phyloP scores from a whole-genome alignment of 2,113 vertebrate genomes.

The Halichoerus grypus region DNA sequence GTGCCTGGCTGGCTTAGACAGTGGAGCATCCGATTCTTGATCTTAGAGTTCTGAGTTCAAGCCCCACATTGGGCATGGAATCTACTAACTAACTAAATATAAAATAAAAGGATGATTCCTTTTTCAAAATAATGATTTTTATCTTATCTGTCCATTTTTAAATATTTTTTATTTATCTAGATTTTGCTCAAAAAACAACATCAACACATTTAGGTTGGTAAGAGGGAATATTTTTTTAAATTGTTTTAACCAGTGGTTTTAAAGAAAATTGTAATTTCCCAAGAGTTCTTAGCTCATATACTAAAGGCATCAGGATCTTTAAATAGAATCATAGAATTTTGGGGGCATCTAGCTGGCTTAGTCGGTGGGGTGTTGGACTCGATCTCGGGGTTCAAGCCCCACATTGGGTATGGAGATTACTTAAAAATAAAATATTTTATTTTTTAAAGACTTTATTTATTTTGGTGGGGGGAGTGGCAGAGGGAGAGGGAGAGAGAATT shows the following conservation, averaged over 20 bases:
- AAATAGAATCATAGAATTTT: neutral
- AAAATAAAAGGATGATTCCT: neutral
- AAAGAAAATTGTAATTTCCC: neutral
- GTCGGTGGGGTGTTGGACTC: neutral
- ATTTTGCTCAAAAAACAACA: neutral
- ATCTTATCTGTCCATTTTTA: neutral
- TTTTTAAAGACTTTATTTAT: neutral
- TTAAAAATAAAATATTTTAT: neutral
- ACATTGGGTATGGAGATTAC: neutral
- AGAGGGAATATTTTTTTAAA: neutral
- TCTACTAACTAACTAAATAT: neutral
- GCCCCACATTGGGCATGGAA: neutral
- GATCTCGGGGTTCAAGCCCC: neutral
- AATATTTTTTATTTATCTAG: neutral
- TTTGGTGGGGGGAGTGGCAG: neutral
- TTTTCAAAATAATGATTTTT: neutral
- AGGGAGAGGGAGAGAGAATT: neutral
- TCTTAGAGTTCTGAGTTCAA: neutral
- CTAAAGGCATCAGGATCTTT: neutral
- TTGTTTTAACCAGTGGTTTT: neutral
- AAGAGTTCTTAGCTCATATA: neutral
- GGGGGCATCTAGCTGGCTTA: neutral
- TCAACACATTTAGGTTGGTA: neutral
- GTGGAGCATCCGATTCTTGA: neutral
- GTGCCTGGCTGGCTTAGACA: neutral